Percentiles rank a stretch among this genome's conserved stretches.
Conservation (phyloP, 2,888 invertebrate species). For the Dysmachus trigonus region DNA sequence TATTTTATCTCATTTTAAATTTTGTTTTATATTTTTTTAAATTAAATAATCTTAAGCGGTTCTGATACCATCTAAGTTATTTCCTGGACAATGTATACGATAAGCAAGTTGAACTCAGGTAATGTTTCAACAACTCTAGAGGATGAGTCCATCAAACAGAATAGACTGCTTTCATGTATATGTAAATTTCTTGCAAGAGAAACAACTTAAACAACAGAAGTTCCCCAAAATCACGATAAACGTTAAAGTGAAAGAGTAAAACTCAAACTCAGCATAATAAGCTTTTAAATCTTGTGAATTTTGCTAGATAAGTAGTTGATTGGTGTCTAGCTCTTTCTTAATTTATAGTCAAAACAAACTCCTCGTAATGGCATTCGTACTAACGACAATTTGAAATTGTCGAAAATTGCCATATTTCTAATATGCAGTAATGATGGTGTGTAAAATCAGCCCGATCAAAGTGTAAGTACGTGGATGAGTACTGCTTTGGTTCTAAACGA, state of each 20-base stretch:
- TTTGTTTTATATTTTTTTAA: not conserved
- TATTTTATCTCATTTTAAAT: not conserved
- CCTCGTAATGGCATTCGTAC: not conserved
- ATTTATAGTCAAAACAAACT: not conserved
- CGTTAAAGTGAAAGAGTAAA: not conserved
- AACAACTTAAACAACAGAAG: not conserved
- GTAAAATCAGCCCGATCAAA: not conserved
- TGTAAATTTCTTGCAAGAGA: not conserved
- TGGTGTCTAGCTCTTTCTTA: not conserved
- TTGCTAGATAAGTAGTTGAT: not conserved
- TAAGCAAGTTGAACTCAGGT: not conserved
- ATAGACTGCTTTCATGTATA: not conserved
- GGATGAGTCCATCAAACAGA: not conserved
- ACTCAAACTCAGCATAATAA: not conserved
- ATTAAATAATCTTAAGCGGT: not conserved
- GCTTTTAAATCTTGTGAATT: not conserved
- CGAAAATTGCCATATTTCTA: slow-evolving; percentile 10
- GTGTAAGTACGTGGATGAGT: not conserved
- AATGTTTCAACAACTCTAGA: not conserved
- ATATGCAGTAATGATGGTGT: not conserved
- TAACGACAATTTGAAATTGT: not conserved
- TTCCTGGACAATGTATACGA: not conserved
- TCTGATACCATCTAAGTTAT: not conserved
- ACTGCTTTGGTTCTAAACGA: not conserved
- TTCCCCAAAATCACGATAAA: not conserved